phyloP scores from a whole-genome alignment of 2,888 invertebrate genomes.

The Patella caerulea region DNA sequence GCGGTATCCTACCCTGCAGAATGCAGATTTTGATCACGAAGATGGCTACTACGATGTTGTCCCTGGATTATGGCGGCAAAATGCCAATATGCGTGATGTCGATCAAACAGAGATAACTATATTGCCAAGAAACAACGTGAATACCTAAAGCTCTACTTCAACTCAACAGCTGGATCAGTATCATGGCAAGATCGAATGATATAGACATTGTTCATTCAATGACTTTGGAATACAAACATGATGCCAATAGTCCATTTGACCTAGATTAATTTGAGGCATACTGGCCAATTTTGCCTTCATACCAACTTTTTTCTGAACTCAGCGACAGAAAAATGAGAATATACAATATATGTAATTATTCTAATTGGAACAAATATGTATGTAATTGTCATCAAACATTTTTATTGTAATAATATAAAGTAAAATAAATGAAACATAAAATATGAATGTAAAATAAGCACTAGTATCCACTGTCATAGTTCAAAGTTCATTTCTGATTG shows the following conservation, averaged over 20 bases:
- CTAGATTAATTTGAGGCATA: not conserved
- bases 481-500: no score
- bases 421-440: not conserved
- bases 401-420: not conserved
- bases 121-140: constrained; percentile 33
- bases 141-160: constrained; percentile 27
- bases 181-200: constrained; percentile 33
- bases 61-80: constrained; percentile 38
- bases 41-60: constrained; percentile 38
- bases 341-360: constrained; percentile 3
- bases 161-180: constrained; percentile 27
- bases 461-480: not conserved
- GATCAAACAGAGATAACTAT: constrained; percentile 25
- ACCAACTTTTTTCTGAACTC: not conserved
- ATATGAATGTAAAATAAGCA: not conserved
- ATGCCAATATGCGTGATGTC: no score
- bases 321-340: not conserved
- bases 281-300: not conserved
- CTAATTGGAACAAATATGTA: not conserved
- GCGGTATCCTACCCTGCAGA: constrained; percentile 34
- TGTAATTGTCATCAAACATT: no score
- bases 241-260: constrained; percentile 3
- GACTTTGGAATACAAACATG: constrained; percentile 1
- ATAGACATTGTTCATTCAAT: not conserved
- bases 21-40: constrained; percentile 35